Conservation (phyloP, 2,888 invertebrate species). For the Portevinia maculata region DNA sequence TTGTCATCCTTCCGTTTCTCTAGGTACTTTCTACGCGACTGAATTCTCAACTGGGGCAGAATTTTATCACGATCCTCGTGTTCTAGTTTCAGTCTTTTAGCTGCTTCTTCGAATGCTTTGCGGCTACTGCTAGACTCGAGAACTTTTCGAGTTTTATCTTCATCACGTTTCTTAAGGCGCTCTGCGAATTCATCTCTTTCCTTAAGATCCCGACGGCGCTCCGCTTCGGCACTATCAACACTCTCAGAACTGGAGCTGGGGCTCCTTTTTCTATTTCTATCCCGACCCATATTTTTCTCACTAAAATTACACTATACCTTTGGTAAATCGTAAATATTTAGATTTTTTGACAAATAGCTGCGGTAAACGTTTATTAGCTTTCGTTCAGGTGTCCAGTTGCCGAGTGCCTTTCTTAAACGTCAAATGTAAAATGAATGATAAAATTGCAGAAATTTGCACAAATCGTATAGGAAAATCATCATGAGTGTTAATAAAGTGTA, state of each 20-base stretch:
- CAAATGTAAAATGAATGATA: too few species aligned
- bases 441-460: too few species aligned
- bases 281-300: constrained; percentile 75
- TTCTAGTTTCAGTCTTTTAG: constrained; percentile 94
- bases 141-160: constrained; percentile 92
- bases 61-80: constrained; percentile 93
- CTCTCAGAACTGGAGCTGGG: constrained; percentile 79
- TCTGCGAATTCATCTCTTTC: constrained; percentile 97
- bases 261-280: constrained; percentile 77
- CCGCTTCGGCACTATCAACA: constrained; percentile 90
- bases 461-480: too few species aligned
- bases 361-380: too few species aligned
- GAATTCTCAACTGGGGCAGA: constrained; percentile 93
- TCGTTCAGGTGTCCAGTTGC: not conserved
- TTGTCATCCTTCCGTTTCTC: constrained; percentile 98
- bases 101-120: constrained; percentile 92
- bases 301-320: too few species aligned
- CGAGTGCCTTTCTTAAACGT: too few species aligned
- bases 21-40: constrained; percentile 96
- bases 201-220: constrained; percentile 91
- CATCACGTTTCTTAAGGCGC: constrained; percentile 94
- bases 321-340: not conserved
- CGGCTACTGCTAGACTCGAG: constrained; percentile 86
- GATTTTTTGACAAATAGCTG: too few species aligned
- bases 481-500: too few species aligned